Base-by-base conservation (phyloP, 2,888 invertebrate genomes). In the Lepas anatifera region DNA sequence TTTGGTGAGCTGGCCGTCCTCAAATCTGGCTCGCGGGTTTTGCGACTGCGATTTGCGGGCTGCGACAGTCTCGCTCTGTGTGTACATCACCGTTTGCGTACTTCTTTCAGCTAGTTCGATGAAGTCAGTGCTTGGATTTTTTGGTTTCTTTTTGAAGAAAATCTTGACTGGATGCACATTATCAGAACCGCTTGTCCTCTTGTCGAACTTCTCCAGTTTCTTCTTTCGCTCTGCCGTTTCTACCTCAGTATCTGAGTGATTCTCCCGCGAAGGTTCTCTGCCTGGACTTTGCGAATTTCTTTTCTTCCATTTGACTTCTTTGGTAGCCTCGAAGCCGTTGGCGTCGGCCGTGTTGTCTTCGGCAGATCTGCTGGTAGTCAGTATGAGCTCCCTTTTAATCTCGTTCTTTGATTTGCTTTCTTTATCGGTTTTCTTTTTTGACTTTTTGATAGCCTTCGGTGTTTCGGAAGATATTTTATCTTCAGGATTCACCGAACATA, bases 231-330 rank as follows among this genome's bases (percentile, higher is more conserved):
- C 58, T 4, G 22, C n/a, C 35, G 58, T 58, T 22, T 58, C 58
- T 58, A 58, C 58, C n/a, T 58, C 58, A 2, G 58, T 58, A 10
- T 58, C 58, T 10, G 58, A 58, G n/a, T 58, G 58, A 35, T 58
- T 35, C 10, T 58, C 58, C 18, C 58, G 32, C 22, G 18, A 7
- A 2, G 18, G 32, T 22, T 35, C 58, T 6, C 32, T 22, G 7
- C 32, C 16, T 35, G 58, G 22, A 58, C 18, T 22, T 35, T 35
- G 13, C 22, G 13, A 10, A 13, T 22, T 58, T 10, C 58, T 18
- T 25, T 35, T 52, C n/a, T n/a, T n/a, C n/a, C n/a, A n/a, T n/a
- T n/a, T n/a, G n/a, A n/a, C n/a, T n/a, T n/a, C n/a, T n/a, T n/a
- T n/a, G n/a, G n/a, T n/a, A n/a, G n/a, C n/a, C n/a, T n/a, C n/a